A percentile compares a stretch with the other conserved stretches of the same genome.
Evolutionary conservation across 2,797 vertebrate genomes (phyloP).

Genomic region (Columba guinea): DNA sequence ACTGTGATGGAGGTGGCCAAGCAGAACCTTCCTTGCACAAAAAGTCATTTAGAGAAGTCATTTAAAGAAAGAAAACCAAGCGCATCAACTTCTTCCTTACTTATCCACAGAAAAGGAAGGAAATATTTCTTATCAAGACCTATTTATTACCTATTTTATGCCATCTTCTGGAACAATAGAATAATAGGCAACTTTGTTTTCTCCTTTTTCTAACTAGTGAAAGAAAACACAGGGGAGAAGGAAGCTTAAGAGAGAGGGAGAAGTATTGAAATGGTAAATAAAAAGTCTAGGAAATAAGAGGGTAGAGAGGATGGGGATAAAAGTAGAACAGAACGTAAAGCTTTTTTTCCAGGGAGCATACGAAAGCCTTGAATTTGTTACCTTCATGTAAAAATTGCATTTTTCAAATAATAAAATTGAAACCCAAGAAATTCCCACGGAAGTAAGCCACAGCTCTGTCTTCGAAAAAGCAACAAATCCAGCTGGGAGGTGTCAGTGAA

Average conservation of each 20-base stretch:
- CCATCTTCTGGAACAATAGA: background rate
- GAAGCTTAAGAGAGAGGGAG: too few relatives aligned
- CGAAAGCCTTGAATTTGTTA: fast-evolving
- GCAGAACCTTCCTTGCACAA: background rate
- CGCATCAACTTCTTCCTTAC: background rate
- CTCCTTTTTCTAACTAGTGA: background rate
- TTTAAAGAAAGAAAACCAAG: background rate
- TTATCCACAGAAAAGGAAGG: background rate
- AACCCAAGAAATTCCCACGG: background rate
- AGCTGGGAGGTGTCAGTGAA: background rate
- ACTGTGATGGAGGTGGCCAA: too few relatives aligned
- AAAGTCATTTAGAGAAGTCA: background rate
- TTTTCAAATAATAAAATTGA: background rate
- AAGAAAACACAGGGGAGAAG: background rate
- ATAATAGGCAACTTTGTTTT: background rate
- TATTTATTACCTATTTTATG: background rate
- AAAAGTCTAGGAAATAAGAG: background rate
- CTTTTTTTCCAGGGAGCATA: background rate
- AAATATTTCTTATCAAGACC: background rate
- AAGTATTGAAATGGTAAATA: background rate
- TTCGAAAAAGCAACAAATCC: background rate
- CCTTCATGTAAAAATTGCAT: background rate
- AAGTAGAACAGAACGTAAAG: background rate
- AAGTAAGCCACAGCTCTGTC: background rate
- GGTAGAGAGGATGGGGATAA: fast-evolving